Conservation (phyloP, 2,113 vertebrate genomes). For the Poeciliopsis retropinna region DNA sequence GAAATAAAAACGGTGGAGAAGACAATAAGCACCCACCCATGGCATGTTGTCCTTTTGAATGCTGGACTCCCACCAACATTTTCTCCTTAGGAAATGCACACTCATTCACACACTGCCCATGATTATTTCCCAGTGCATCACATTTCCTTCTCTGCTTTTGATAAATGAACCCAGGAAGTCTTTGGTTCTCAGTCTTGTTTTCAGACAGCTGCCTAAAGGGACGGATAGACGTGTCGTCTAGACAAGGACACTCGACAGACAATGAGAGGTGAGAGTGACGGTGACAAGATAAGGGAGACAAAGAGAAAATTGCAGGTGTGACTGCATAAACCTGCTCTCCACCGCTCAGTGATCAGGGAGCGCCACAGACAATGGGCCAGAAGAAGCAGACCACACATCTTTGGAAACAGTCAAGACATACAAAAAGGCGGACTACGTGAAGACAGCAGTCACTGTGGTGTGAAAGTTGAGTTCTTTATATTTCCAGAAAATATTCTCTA, state of each 20-base stretch:
- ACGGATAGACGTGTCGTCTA: conserved; percentile 60
- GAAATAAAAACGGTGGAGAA: conserved; percentile 15
- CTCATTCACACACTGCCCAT: conserved; percentile 27
- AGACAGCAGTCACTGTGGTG: conserved; percentile 51
- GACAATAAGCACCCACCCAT: conserved; percentile 53
- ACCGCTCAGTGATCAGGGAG: conserved; percentile 59
- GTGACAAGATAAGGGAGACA: conserved; percentile 48
- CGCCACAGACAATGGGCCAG: conserved; percentile 10
- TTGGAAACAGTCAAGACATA: conserved; percentile 7
- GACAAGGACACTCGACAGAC: conserved; percentile 67
- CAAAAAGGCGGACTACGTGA: conserved; percentile 28
- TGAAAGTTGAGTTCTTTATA: conserved; percentile 33
- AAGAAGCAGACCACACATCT: conserved; percentile 24
- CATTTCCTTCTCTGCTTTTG: conserved; percentile 49
- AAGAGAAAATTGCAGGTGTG: conserved; percentile 65
- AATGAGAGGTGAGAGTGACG: conserved; percentile 50
- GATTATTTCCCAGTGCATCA: conserved; percentile 50
- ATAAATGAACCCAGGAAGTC: conserved; percentile 51
- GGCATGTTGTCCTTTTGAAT: conserved; percentile 55
- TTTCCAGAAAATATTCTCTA: conserved; percentile 22
- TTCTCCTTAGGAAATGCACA: conserved; percentile 41
- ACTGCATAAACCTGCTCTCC: conserved; percentile 67
- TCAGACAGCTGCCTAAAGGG: conserved; percentile 58
- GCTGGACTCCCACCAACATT: conserved; percentile 53
- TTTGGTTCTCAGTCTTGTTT: conserved; percentile 36